Evolutionary conservation across 2,113 vertebrate genomes (phyloP), one percentile per base, ranked within the genome.

Genomic region (Thymallus thymallus): DNA sequence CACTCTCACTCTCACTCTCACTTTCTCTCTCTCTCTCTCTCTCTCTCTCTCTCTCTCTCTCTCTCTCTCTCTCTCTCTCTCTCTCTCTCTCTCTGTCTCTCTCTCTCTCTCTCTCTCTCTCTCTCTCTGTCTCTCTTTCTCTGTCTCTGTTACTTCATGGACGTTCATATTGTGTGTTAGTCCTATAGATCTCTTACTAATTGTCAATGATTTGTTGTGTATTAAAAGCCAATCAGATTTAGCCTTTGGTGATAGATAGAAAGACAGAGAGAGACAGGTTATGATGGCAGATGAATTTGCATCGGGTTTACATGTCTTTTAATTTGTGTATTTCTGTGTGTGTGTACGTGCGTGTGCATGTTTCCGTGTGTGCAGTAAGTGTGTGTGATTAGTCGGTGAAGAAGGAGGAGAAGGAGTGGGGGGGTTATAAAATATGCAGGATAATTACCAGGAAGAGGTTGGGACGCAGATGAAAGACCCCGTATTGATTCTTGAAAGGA

Each of bases 381-480:
- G 80, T 87, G 89, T 86, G 90, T 85, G 81, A 86, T 83, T 81
- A 80, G 82, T 85, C 73, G 71, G 66, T 55, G 62, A 16, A 67
- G 29, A 35, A 24, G 56, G 68, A 41, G 9, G 35, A 41, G 35
- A 61, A 46, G 61, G 46, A 41, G 55, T n/a, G 48, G 69, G 80
- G 80, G 77, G 76, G 80, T 81, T 82, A 90, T 91, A 91, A 91
- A 91, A 91, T 90, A 92, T 91, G 90, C 89, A 90, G 92, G 85
- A 92, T 93, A 93, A 93, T 92, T 92, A 92, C 90, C 85, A 90
- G 89, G 90, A 92, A 92, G 89, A 92, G 90, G 91, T 89, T 89
- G 89, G 86, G 88, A 89, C 73, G 79, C 89, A 91, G 90, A 92
- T 92, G 90, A 93, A 92, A 93, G 88, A 81, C 88, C 86, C 89